Evolutionary conservation across 1,140 invertebrate genomes (phyloP).

Genomic region (Zaprionus lachaisei): DNA sequence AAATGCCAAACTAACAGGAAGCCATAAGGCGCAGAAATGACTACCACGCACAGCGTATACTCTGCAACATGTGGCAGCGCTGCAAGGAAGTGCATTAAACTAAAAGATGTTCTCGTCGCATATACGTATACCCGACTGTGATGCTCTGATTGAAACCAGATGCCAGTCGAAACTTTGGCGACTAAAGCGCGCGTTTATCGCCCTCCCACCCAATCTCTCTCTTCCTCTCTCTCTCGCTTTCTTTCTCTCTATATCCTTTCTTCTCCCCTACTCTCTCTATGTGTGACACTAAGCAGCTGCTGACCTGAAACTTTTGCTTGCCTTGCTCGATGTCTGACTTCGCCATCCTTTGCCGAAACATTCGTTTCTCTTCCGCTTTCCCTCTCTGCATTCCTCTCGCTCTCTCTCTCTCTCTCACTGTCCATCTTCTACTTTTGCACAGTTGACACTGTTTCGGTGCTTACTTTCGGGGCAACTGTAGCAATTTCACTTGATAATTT

Average conservation of each 20-base stretch:
- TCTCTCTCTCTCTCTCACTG: neutral
- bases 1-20: constrained; percentile 14
- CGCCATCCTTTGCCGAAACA: neutral
- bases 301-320: constrained; percentile 24
- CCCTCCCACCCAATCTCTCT: neutral
- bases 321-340: neutral
- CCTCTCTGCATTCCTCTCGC: neutral
- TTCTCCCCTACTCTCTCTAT: neutral
- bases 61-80: neutral
- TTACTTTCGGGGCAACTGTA: constrained; percentile 37
- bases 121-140: neutral
- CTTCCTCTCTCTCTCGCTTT: neutral
- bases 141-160: constrained; percentile 1
- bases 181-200: neutral
- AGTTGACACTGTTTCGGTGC: constrained; percentile 13
- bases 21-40: neutral
- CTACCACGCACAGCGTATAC: neutral
- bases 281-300: constrained; percentile 39
- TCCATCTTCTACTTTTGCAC: too few relatives aligned
- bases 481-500: constrained; percentile 41
- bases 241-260: neutral
- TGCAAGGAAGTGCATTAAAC: neutral
- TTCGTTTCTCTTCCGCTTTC: neutral
- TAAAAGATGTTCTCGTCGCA: neutral
- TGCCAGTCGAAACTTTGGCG: neutral